Percentiles rank a stretch among this genome's conserved stretches.
Evolutionary conservation across 2,113 vertebrate species (phyloP).

Genomic region (Peromyscus polionotus): DNA sequence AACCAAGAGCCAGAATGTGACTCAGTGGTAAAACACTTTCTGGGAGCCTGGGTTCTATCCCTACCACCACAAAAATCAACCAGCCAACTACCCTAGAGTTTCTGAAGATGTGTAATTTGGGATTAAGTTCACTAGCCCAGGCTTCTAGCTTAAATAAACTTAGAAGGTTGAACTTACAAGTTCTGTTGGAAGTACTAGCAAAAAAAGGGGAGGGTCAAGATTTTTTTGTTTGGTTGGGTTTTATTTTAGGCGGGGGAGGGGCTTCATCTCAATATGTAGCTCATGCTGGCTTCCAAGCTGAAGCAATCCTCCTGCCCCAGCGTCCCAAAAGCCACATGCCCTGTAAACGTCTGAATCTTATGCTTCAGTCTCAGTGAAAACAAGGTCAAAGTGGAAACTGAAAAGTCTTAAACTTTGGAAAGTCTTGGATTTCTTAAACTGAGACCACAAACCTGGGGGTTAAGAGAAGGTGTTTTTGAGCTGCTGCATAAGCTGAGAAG

Average conservation of each 20-base stretch:
- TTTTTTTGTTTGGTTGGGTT: neutral
- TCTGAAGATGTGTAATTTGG: neutral
- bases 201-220: neutral
- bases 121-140: neutral
- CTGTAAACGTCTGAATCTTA: too few relatives aligned
- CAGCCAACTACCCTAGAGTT: neutral
- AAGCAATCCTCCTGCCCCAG: neutral
- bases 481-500: constrained; percentile 95
- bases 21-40: neutral
- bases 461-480: constrained; percentile 95
- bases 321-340: neutral
- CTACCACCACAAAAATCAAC: neutral
- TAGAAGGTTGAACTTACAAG: neutral
- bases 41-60: neutral
- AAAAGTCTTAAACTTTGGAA: constrained; percentile 89
- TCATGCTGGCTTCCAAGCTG: neutral
- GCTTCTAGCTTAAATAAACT: neutral
- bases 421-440: constrained; percentile 96
- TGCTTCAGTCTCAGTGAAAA: too few relatives aligned
- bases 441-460: constrained; percentile 94
- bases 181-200: neutral
- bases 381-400: neutral
- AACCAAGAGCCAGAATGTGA: neutral
- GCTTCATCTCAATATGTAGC: neutral
- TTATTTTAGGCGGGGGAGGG: too few relatives aligned